A percentile compares a stretch with the other conserved stretches of the same genome.
Evolutionary conservation across 2,888 invertebrate species (phyloP).

Genomic region (Eudasyphora cyanicolor): DNA sequence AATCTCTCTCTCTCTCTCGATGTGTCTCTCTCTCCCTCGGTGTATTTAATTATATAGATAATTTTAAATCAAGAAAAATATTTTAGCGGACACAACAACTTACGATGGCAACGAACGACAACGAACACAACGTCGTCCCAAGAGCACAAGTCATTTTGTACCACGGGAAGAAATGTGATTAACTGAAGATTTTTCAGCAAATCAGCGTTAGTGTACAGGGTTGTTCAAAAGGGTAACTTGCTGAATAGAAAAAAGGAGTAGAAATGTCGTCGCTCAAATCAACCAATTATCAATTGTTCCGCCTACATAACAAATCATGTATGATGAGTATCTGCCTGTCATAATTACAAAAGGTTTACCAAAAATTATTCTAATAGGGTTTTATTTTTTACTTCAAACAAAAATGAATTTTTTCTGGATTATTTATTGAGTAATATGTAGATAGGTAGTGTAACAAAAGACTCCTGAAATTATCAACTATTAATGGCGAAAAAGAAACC

Average conservation of each 20-base stretch:
- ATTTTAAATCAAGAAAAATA: constrained; percentile 56
- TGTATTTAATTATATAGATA: constrained; percentile 45
- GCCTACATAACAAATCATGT: too few relatives aligned
- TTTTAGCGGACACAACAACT: constrained; percentile 67
- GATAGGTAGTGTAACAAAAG: too few relatives aligned
- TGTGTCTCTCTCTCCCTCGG: constrained; percentile 40
- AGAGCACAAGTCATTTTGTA: constrained; percentile 72
- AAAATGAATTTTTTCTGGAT: too few relatives aligned
- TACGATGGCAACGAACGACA: constrained; percentile 72
- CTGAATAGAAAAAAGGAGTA: constrained; percentile 27
- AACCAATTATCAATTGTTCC: too few relatives aligned
- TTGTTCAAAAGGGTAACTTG: constrained; percentile 36
- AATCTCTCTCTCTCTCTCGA: constrained; percentile 43
- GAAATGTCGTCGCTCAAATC: not conserved
- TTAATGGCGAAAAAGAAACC: not conserved
- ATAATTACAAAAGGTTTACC: too few relatives aligned
- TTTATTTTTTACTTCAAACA: too few relatives aligned
- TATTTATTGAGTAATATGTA: too few relatives aligned
- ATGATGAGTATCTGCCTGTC: too few relatives aligned
- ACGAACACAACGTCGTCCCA: constrained; percentile 70
- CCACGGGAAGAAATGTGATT: constrained; percentile 61
- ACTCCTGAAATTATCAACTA: constrained; percentile 29
- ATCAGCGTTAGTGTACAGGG: constrained; percentile 48
- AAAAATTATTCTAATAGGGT: too few relatives aligned
- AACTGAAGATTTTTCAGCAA: constrained; percentile 56